phyloP scores from a whole-genome alignment of 2,888 invertebrate genomes.

The Slavum lentiscoides region DNA sequence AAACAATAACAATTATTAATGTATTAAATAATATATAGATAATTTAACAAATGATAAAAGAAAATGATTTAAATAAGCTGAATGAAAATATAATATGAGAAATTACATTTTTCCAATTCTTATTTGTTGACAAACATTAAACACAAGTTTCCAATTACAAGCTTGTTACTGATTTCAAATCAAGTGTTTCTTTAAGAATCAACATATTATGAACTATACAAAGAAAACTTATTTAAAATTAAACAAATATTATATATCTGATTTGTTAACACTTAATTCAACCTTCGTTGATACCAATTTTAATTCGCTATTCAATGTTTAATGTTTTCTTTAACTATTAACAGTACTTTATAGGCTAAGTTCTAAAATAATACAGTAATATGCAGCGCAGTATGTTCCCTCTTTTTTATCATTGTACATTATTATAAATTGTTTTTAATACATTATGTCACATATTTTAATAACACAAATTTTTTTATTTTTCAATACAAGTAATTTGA shows the following conservation, averaged over 20 bases:
- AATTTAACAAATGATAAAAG: not conserved
- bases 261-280: too few species aligned
- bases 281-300: too few species aligned
- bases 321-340: too few species aligned
- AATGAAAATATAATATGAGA: not conserved
- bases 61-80: slow-evolving; percentile 22
- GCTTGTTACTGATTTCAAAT: not conserved
- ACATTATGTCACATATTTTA: too few species aligned
- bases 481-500: too few species aligned
- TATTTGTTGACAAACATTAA: not conserved
- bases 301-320: too few species aligned
- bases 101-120: not conserved
- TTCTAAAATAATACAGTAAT: too few species aligned
- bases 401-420: too few species aligned
- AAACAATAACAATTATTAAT: slow-evolving; percentile 31
- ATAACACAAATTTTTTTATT: too few species aligned
- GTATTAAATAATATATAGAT: not conserved
- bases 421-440: too few species aligned
- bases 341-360: too few species aligned
- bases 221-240: not conserved
- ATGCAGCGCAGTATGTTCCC: too few species aligned
- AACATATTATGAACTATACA: not conserved
- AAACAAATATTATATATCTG: not conserved
- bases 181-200: not conserved
- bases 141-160: not conserved